Conservation (phyloP, 2,888 invertebrate species). For the Synanthedon formicaeformis region DNA sequence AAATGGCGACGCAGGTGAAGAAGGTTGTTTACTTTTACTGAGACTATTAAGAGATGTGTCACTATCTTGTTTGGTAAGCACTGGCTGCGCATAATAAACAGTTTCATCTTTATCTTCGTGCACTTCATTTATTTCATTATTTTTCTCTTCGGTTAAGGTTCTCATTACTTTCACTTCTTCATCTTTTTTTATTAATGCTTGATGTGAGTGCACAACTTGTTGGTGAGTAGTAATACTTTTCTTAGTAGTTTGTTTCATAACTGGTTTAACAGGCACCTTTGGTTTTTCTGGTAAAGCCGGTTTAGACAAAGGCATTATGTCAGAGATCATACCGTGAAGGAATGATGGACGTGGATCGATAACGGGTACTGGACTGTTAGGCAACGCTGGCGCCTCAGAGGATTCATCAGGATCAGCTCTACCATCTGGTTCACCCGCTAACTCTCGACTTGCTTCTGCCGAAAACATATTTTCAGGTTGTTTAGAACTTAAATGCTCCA, state of each 20-base stretch:
- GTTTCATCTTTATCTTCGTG: constrained; percentile 51
- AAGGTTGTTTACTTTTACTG: constrained; percentile 82
- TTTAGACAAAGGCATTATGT: constrained; percentile 50
- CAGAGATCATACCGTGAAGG: constrained; percentile 74
- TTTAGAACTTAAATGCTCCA: constrained; percentile 58
- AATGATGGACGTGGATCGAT: constrained; percentile 76
- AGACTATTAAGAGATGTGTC: constrained; percentile 66
- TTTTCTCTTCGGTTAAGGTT: constrained; percentile 40
- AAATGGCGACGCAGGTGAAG: constrained; percentile 73
- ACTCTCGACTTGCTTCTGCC: constrained; percentile 77
- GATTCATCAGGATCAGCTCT: constrained; percentile 83
- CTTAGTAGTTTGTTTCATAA: constrained; percentile 64
- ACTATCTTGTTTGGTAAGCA: constrained; percentile 69
- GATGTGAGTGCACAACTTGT: constrained; percentile 66
- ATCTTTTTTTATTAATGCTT: constrained; percentile 41
- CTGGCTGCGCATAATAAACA: constrained; percentile 59
- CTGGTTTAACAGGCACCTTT: constrained; percentile 68
- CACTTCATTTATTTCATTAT: constrained; percentile 46
- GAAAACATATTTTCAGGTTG: constrained; percentile 53
- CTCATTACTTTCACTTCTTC: constrained; percentile 35
- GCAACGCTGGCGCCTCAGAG: constrained; percentile 76
- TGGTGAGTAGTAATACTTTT: constrained; percentile 48
- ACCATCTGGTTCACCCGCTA: constrained; percentile 89
- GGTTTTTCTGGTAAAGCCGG: constrained; percentile 82
- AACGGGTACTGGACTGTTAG: constrained; percentile 75